Conservation (phyloP, 2,113 vertebrate genomes). For the Plectropomus leopardus region DNA sequence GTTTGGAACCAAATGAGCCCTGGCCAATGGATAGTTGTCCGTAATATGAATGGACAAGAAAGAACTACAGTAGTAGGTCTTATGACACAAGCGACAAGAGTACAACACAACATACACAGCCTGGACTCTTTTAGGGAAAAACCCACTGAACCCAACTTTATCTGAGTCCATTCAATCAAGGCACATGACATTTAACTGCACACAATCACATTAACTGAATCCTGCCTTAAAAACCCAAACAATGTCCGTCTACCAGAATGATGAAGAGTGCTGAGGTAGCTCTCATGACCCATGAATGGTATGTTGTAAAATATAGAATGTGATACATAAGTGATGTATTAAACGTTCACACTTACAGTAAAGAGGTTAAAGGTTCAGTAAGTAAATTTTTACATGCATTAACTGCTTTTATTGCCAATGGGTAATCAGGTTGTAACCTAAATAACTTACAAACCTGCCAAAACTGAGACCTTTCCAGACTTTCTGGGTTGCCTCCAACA, state of each 20-base stretch:
- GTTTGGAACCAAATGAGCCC: conserved; percentile 65
- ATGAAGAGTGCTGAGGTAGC: conserved; percentile 6
- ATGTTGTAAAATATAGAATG: neutral
- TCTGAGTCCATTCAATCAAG: conserved; percentile 46
- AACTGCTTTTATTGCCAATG: too few relatives aligned
- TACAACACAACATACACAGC: conserved; percentile 34
- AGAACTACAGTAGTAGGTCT: conserved; percentile 39
- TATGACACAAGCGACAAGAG: conserved; percentile 34
- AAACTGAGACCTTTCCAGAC: too few relatives aligned
- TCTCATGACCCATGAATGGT: neutral
- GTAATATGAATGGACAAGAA: conserved; percentile 54
- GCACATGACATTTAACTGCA: conserved; percentile 30
- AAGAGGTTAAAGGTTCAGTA: neutral
- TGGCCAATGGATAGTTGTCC: conserved; percentile 40
- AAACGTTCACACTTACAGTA: neutral
- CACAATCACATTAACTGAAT: conserved; percentile 31
- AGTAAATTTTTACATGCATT: too few relatives aligned
- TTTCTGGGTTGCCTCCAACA: too few relatives aligned
- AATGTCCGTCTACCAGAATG: neutral
- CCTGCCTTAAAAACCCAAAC: conserved; percentile 23
- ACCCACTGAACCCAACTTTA: conserved; percentile 28
- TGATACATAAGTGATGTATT: neutral
- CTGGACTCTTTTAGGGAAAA: conserved; percentile 35
- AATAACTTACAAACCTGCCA: too few relatives aligned
- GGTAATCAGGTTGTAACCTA: too few relatives aligned